These are phyloP conservation scores for Hedychridium roseum DNA, from an alignment of 2,888 invertebrate genomes.

Conservation along the genomic window DNA sequence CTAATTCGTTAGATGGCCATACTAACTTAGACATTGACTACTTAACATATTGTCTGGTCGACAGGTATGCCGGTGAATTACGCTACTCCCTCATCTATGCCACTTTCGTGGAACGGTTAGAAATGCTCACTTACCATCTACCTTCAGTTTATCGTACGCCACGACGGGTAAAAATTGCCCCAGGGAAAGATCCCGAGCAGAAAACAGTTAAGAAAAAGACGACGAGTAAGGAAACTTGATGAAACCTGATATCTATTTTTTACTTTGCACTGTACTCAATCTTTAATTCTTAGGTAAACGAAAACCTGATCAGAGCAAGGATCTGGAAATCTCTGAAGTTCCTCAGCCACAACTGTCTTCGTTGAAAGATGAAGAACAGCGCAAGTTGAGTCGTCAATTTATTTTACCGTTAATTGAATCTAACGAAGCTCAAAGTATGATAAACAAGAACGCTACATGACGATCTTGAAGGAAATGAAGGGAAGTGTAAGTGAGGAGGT, in stretches of 20 bases:
- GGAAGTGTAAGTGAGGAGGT: no score
- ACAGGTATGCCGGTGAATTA: conserved; percentile 45
- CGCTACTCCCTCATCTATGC: conserved; percentile 41
- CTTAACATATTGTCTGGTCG: conserved; percentile 1
- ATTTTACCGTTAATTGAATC: conserved; percentile 42
- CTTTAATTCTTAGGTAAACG: conserved; percentile 18
- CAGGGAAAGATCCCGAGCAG: conserved; percentile 3
- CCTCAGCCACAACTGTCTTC: conserved; percentile 14
- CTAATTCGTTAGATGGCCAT: background rate
- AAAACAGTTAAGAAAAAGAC: conserved; percentile 10
- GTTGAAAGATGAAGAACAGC: conserved; percentile 29
- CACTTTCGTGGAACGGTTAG: conserved; percentile 33
- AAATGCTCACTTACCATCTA: conserved; percentile 28
- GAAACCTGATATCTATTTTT: background rate
- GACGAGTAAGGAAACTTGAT: background rate
- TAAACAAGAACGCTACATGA: no score
- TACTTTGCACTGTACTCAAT: background rate
- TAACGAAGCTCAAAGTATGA: no score
- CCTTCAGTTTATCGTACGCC: conserved; percentile 37
- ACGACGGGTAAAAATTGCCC: conserved; percentile 27
- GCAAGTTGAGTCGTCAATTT: conserved; percentile 24
- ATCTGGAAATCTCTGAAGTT: background rate
- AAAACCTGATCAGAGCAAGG: conserved; percentile 7
- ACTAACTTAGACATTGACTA: background rate
- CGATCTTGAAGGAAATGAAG: no score